Evolutionary conservation across 2,888 invertebrate species (phyloP).

Genomic region (Pandemis cinnamomeana): DNA sequence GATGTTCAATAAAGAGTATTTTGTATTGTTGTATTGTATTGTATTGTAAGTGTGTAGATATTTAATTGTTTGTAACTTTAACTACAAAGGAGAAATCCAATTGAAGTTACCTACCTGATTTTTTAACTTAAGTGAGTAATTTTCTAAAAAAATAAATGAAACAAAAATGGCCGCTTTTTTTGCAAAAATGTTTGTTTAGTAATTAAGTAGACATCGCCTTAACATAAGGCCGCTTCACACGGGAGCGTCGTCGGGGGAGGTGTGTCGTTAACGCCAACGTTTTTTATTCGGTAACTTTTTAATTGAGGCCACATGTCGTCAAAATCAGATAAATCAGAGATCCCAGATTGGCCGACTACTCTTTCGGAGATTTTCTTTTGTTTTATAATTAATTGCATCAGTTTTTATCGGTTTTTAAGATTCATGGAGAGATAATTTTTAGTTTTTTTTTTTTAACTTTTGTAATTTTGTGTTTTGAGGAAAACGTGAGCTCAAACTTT

Average conservation of each 20-base stretch:
- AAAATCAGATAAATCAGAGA: slow-evolving; percentile 70
- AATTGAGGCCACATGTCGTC: slow-evolving; percentile 76
- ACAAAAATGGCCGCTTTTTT: too few relatives aligned
- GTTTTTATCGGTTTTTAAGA: slow-evolving; percentile 24
- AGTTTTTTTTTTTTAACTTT: not conserved
- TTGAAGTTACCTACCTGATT: too few relatives aligned
- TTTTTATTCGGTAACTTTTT: slow-evolving; percentile 65
- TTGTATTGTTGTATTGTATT: too few relatives aligned
- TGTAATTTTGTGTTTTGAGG: not conserved
- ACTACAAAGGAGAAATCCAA: too few relatives aligned
- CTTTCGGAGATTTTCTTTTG: slow-evolving; percentile 39
- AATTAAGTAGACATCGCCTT: slow-evolving; percentile 52
- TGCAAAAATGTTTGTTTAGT: not conserved
- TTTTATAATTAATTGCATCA: slow-evolving; percentile 34
- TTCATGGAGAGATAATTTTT: not conserved
- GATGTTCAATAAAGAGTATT: too few relatives aligned
- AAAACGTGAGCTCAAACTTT: not conserved
- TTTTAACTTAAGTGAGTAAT: too few relatives aligned
- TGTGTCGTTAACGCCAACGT: slow-evolving; percentile 62
- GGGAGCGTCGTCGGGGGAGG: slow-evolving; percentile 54
- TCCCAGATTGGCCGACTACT: slow-evolving; percentile 62
- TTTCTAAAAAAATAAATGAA: too few relatives aligned
- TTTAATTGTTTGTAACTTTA: too few relatives aligned
- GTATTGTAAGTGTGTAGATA: too few relatives aligned
- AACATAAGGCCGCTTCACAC: slow-evolving; percentile 65